These are phyloP conservation scores for Epinephelus fuscoguttatus DNA, from an alignment of 2,113 vertebrate genomes.

Conservation along the genomic window DNA sequence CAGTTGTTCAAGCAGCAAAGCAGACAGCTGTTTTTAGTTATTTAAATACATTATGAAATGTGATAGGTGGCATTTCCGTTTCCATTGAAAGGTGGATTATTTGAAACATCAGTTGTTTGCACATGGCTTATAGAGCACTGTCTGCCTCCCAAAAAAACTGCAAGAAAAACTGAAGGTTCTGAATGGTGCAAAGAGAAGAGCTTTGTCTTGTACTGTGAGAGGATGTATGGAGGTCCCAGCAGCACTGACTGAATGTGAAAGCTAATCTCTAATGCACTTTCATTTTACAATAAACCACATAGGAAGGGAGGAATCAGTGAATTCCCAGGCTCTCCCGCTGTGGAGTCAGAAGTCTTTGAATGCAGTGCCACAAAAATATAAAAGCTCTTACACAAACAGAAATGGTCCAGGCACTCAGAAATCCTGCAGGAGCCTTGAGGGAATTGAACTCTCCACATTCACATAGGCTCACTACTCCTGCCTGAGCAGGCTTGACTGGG, in stretches of 20 bases:
- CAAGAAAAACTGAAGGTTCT: neutral
- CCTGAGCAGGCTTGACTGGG: neutral
- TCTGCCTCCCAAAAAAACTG: neutral
- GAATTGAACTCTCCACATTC: neutral
- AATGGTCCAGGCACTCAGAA: neutral
- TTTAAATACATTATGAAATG: neutral
- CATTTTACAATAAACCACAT: conserved; percentile 17
- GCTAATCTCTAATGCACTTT: conserved; percentile 38
- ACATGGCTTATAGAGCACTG: neutral
- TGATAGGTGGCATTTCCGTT: neutral
- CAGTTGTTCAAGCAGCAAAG: neutral
- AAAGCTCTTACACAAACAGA: conserved; percentile 18
- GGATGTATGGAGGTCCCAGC: conserved; percentile 13
- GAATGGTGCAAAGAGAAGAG: conserved; percentile 4
- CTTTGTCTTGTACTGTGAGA: conserved; percentile 4
- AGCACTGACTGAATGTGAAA: neutral
- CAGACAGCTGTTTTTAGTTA: neutral
- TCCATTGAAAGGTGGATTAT: neutral
- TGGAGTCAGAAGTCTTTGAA: conserved; percentile 20
- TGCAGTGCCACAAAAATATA: conserved; percentile 1
- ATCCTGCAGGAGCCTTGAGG: neutral
- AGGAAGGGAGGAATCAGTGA: conserved; percentile 11
- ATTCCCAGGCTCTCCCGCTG: conserved; percentile 4
- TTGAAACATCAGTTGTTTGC: neutral
- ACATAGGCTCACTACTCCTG: neutral